phyloP scores from a whole-genome alignment of 2,888 invertebrate genomes.

The Caenorhabditis parvicauda region DNA sequence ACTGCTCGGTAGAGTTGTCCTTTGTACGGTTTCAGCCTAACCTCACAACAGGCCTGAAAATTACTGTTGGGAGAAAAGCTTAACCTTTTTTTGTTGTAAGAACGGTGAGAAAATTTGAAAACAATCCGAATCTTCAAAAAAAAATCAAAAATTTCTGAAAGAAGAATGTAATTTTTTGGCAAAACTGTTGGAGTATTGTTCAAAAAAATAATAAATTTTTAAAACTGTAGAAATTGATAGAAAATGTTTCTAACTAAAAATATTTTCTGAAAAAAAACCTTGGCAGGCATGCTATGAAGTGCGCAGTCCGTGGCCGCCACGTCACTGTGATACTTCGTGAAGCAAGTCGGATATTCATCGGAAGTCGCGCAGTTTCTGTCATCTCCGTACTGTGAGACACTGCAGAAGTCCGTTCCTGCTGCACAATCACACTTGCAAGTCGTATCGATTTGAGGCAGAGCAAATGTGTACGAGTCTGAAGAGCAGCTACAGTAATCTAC shows the following conservation, averaged over 20 bases:
- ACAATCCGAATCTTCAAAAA: no score
- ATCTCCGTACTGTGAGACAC: slow-evolving; percentile 22
- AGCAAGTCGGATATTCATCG: slow-evolving; percentile 23
- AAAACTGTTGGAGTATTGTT: no score
- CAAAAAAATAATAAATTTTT: no score
- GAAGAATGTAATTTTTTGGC: no score
- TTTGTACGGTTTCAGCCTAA: slow-evolving; percentile 19
- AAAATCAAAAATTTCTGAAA: no score
- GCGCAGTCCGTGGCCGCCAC: slow-evolving; percentile 23
- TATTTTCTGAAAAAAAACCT: no score
- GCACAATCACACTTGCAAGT: slow-evolving; percentile 26
- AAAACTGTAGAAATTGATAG: no score
- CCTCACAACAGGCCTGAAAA: slow-evolving; percentile 17
- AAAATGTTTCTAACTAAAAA: no score
- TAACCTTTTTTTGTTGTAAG: not conserved
- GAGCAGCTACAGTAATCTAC: no score
- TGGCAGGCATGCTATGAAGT: slow-evolving; percentile 22
- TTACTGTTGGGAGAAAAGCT: not conserved
- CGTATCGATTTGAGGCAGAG: slow-evolving; percentile 25
- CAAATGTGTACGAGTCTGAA: slow-evolving; percentile 24
- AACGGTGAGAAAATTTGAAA: no score
- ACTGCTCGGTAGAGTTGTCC: slow-evolving; percentile 21
- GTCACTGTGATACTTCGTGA: slow-evolving; percentile 22
- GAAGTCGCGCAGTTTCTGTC: slow-evolving; percentile 21
- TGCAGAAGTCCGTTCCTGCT: slow-evolving; percentile 21